phyloP scores from a whole-genome alignment of 2,113 vertebrate species.

The Gallinago jamesoni region DNA sequence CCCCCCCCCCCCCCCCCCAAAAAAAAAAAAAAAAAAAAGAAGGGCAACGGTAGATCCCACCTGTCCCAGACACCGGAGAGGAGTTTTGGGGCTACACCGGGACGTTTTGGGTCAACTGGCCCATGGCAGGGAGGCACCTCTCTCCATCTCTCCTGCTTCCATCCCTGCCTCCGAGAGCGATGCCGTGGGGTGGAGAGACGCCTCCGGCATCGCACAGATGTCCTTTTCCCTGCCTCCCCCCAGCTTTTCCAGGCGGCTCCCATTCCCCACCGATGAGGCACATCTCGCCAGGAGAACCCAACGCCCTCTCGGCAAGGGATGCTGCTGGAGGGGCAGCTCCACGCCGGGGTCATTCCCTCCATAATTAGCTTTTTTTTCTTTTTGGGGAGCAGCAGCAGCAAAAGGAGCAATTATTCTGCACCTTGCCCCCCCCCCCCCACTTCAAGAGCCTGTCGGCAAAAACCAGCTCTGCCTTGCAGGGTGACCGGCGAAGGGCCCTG shows the following conservation, averaged over 20 bases:
- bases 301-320: fast-evolving
- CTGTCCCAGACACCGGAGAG: neutral
- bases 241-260: neutral
- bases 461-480: neutral
- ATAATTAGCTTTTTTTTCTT: too few relatives aligned
- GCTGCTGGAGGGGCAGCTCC: neutral
- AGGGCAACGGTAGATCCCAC: neutral
- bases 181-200: neutral
- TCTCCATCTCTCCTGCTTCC: neutral
- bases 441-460: neutral
- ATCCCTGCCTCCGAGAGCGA: neutral
- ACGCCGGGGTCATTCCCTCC: neutral
- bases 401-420: neutral
- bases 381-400: neutral
- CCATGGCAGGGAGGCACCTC: fast-evolving
- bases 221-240: slow-evolving; percentile 48
- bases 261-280: neutral
- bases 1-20: neutral
- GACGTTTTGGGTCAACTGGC: neutral
- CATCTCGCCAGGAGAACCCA: fast-evolving
- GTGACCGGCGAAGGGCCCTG: neutral
- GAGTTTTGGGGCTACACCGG: neutral
- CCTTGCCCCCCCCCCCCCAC: neutral
- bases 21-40: neutral
- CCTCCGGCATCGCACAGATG: slow-evolving; percentile 38